Evolutionary conservation across 2,113 vertebrate species (phyloP).

Genomic region (Paedocypris sp.): DNA sequence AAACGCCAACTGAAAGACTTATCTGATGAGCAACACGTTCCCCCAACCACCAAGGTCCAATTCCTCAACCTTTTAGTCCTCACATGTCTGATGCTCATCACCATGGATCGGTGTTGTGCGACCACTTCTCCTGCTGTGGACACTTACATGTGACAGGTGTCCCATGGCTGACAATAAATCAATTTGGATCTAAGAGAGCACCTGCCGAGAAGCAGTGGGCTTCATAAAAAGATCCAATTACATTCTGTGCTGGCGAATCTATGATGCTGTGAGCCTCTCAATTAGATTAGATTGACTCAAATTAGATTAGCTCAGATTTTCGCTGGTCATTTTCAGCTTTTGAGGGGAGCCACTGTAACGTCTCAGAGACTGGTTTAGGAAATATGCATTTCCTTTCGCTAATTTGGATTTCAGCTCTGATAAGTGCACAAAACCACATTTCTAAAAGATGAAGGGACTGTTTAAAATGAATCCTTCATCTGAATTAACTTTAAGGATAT

Average conservation of each 20-base stretch:
- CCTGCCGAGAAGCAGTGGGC: constrained; percentile 41
- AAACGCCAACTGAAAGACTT: background rate
- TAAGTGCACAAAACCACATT: background rate
- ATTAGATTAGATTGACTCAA: constrained; percentile 46
- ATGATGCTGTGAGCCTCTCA: constrained; percentile 53
- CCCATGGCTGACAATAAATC: constrained; percentile 45
- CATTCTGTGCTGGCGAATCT: constrained; percentile 43
- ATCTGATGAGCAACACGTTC: constrained; percentile 24
- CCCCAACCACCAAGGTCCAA: background rate
- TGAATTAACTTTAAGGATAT: no score
- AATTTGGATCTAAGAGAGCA: constrained; percentile 52
- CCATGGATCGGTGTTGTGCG: constrained; percentile 4
- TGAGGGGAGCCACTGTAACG: constrained; percentile 23
- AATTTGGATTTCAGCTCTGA: background rate
- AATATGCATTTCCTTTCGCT: background rate
- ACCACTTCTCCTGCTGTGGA: constrained; percentile 16
- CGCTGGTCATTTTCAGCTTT: constrained; percentile 49
- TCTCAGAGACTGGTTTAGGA: constrained; percentile 1
- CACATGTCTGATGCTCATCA: constrained; percentile 18
- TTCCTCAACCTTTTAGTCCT: constrained; percentile 11
- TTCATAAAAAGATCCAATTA: constrained; percentile 53
- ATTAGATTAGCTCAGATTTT: constrained; percentile 55
- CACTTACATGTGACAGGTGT: constrained; percentile 53
- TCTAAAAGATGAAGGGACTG: background rate
- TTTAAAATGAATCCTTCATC: no score